Percentiles rank a stretch among this genome's conserved stretches.
These are phyloP conservation scores for Orthonevra nobilis DNA, from an alignment of 2,888 invertebrate genomes.

Conservation along the genomic window DNA sequence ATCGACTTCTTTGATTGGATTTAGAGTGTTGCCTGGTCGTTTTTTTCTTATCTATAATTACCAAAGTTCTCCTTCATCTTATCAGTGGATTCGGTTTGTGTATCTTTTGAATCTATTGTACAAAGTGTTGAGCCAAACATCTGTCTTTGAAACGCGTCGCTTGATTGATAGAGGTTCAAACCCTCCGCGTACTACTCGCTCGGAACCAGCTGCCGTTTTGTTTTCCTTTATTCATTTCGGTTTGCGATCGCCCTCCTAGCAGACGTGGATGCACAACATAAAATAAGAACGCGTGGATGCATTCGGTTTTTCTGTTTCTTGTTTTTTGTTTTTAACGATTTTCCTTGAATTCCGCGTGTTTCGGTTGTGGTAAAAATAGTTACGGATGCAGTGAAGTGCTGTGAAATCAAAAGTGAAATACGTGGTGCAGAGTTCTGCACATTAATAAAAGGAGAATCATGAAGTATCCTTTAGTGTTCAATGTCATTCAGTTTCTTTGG, in stretches of 20 bases:
- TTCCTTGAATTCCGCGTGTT: slow-evolving; percentile 18
- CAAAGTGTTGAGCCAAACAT: slow-evolving; percentile 2
- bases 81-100: not conserved
- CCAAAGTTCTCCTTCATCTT: not conserved
- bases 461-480: slow-evolving; percentile 27
- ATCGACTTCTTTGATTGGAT: too few relatives aligned
- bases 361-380: slow-evolving; percentile 14
- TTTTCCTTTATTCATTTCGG: slow-evolving; percentile 21
- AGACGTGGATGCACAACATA: slow-evolving; percentile 49
- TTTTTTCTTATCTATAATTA: not conserved
- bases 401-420: not conserved
- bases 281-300: slow-evolving; percentile 19
- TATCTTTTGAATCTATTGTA: slow-evolving; percentile 1
- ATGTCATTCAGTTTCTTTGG: slow-evolving; percentile 10
- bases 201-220: slow-evolving; percentile 52
- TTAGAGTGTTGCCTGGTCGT: too few relatives aligned
- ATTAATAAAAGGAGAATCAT: slow-evolving; percentile 23
- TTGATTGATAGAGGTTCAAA: slow-evolving; percentile 23
- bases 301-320: not conserved
- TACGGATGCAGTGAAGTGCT: slow-evolving; percentile 23
- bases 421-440: too few relatives aligned
- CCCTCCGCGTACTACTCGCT: slow-evolving; percentile 10
- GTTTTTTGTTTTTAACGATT: not conserved
- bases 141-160: slow-evolving; percentile 19
- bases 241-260: slow-evolving; percentile 13